These are phyloP conservation scores for Andricus quercusramuli DNA, from an alignment of 2,888 invertebrate genomes.

Conservation along the genomic window DNA sequence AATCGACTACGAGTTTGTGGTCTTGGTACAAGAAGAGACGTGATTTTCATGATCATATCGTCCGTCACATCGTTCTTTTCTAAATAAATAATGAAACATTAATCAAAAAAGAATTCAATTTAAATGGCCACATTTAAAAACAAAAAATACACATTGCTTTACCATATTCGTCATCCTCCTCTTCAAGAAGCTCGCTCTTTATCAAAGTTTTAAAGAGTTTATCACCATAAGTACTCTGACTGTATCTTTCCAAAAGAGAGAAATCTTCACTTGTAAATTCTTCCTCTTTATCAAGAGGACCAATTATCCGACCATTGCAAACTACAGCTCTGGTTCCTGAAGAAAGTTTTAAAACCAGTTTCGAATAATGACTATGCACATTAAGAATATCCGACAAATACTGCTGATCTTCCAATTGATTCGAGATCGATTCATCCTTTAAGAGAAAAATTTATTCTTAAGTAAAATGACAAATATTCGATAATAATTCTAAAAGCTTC, in stretches of 20 bases:
- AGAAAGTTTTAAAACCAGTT: conserved; percentile 85
- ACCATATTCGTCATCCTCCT: conserved; percentile 78
- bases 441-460: conserved; percentile 32
- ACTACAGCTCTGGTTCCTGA: conserved; percentile 87
- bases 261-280: conserved; percentile 93
- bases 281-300: conserved; percentile 88
- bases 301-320: conserved; percentile 93
- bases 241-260: conserved; percentile 89
- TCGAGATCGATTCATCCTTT: conserved; percentile 65
- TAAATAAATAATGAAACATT: conserved; percentile 60
- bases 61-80: conserved; percentile 81
- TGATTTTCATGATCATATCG: conserved; percentile 89
- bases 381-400: conserved; percentile 63
- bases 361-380: conserved; percentile 83
- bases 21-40: conserved; percentile 87
- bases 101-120: not conserved
- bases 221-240: conserved; percentile 85
- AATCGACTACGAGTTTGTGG: conserved; percentile 86
- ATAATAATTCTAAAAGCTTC: conserved; percentile 36
- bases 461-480: conserved; percentile 26
- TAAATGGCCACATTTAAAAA: not conserved
- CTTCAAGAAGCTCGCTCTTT: conserved; percentile 79
- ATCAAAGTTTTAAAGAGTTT: conserved; percentile 85
- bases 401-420: conserved; percentile 61
- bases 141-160: conserved; percentile 43